Evolutionary conservation across 2,113 vertebrate species (phyloP), one percentile per base, ranked within the genome.

Genomic region (Thymallus thymallus): DNA sequence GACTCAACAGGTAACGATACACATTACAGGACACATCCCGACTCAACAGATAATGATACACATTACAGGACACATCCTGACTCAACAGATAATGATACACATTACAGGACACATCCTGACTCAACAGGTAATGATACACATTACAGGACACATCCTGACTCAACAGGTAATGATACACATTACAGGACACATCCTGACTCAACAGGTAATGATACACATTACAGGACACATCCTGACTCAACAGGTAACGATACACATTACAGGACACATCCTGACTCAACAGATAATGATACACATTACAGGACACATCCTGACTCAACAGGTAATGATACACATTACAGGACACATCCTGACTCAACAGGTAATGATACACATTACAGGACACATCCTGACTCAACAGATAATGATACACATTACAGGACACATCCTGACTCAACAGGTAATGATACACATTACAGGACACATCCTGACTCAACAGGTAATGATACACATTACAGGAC

Each of bases 401-500:
- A 4, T 51, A 51, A 51, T n/a, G n/a, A n/a, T n/a, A n/a, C n/a
- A 77, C 18, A 64, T 55, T 16, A 13, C 14, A 14, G 62, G 61
- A 63, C 61, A 63, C 61, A 63, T 63, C 4, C 4, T 10, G 4
- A 24, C 23, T 63, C 10, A 23, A 63, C 14, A 51, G 5, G 16
- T 51, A 51, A 51, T n/a, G n/a, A n/a, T n/a, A n/a, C n/a, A 77
- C 18, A 64, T 55, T 16, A 13, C 14, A 14, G 62, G 61, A 63
- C 61, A 63, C 61, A 63, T 63, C 4, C 4, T 10, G 4, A 24
- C 23, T 63, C 10, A 23, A 63, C 14, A 51, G 5, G 16, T 51
- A 51, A 51, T n/a, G n/a, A n/a, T n/a, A n/a, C n/a, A 77, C 18
- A 64, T 55, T 16, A 13, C 14, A 14, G 62, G 61, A 63, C 61